These are phyloP conservation scores for Petrocephalus microphthalmus DNA, from an alignment of 2,113 vertebrate genomes.

Conservation along the genomic window DNA sequence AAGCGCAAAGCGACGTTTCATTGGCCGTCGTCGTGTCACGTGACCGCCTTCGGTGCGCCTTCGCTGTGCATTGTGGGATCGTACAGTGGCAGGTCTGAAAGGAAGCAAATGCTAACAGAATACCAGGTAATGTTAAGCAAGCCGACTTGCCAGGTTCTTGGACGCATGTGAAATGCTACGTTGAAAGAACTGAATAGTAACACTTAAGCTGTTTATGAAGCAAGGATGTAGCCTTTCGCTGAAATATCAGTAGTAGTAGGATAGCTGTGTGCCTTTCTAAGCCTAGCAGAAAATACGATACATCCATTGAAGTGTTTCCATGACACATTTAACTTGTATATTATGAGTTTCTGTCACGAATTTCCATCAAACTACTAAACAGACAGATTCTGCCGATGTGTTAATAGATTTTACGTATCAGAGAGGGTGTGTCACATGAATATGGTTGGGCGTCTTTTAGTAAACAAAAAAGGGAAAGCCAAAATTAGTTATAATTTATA, in stretches of 20 bases:
- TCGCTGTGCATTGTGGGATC: slow-evolving; percentile 22
- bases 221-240: neutral
- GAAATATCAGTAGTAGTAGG: neutral
- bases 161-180: neutral
- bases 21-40: neutral
- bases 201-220: neutral
- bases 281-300: neutral
- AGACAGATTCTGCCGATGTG: neutral
- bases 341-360: neutral
- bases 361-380: neutral
- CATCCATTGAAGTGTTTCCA: neutral
- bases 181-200: neutral
- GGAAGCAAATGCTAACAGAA: neutral
- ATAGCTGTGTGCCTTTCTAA: neutral
- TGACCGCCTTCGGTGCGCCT: neutral
- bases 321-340: neutral
- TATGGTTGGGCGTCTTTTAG: neutral
- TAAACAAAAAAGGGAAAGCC: neutral
- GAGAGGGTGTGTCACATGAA: neutral
- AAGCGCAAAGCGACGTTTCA: neutral
- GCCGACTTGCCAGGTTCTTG: neutral
- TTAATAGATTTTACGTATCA: neutral
- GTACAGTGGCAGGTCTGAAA: neutral
- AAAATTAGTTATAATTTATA: neutral
- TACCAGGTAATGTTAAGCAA: neutral